Evolutionary conservation across 2,888 invertebrate species (phyloP).

Genomic region (Marasmarcha lunaedactyla): DNA sequence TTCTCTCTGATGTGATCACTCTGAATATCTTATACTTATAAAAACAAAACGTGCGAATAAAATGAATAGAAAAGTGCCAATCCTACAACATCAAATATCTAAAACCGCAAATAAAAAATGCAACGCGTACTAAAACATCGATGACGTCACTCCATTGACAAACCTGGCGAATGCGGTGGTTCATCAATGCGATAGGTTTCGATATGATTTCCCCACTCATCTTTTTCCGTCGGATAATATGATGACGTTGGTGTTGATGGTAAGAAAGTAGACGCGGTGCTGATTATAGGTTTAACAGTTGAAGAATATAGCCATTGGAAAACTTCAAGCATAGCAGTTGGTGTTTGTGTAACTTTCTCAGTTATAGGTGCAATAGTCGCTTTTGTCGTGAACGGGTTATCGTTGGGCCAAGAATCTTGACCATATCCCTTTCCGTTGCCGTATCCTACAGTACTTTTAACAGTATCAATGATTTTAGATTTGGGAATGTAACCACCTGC

Average conservation of each 20-base stretch:
- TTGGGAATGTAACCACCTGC: constrained; percentile 57
- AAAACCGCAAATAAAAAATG: constrained; percentile 50
- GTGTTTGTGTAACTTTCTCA: constrained; percentile 58
- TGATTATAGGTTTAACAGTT: constrained; percentile 56
- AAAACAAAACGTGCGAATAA: background rate
- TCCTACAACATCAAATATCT: too few relatives aligned
- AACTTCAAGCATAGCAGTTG: constrained; percentile 63
- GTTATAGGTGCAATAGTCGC: constrained; percentile 52
- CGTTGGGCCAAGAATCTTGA: constrained; percentile 60
- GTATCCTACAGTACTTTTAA: constrained; percentile 62
- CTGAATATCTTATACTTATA: too few relatives aligned
- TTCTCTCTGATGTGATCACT: too few relatives aligned
- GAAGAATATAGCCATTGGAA: constrained; percentile 64
- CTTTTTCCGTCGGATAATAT: constrained; percentile 39
- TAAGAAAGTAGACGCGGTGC: constrained; percentile 44
- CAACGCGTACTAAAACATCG: constrained; percentile 42
- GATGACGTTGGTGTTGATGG: constrained; percentile 40
- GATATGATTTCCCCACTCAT: constrained; percentile 60
- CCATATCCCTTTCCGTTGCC: constrained; percentile 47
- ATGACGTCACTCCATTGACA: constrained; percentile 61
- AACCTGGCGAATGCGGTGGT: constrained; percentile 66
- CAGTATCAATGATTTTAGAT: constrained; percentile 62
- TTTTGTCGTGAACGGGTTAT: constrained; percentile 62
- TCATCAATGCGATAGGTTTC: constrained; percentile 66
- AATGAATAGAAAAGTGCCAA: constrained; percentile 16